phyloP scores from a whole-genome alignment of 2,113 vertebrate genomes.

The Turnix velox region DNA sequence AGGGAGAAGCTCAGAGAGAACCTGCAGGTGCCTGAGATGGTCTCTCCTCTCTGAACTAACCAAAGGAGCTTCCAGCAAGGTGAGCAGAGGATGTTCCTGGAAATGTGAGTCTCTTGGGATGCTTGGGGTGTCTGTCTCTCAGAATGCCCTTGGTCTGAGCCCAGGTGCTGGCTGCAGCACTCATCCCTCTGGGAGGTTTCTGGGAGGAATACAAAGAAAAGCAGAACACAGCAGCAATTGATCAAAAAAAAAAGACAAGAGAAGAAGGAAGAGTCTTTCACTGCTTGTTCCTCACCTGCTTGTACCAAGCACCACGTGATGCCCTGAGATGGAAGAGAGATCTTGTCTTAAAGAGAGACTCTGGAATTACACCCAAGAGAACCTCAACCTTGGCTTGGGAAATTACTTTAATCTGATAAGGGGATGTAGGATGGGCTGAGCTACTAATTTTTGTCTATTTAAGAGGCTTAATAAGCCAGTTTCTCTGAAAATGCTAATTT shows the following conservation, averaged over 20 bases:
- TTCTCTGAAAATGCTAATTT: not conserved
- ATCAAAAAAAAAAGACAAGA: not conserved
- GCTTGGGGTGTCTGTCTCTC: not conserved
- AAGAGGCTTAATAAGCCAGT: not conserved
- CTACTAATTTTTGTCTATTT: not conserved
- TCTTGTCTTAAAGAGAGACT: not conserved
- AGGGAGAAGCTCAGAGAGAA: not conserved
- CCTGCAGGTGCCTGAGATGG: not conserved
- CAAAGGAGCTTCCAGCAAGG: not conserved
- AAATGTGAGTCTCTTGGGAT: not conserved
- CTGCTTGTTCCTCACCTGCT: not conserved
- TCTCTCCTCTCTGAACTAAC: not conserved
- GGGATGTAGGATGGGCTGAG: not conserved
- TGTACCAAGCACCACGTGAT: no score
- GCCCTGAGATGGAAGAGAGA: not conserved
- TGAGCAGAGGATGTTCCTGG: not conserved
- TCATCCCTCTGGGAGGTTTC: not conserved
- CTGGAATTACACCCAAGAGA: not conserved
- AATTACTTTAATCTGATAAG: not conserved
- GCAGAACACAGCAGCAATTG: not conserved
- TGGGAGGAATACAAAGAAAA: not conserved
- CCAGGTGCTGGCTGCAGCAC: not conserved
- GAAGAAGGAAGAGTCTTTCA: not conserved
- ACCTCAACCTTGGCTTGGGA: not conserved
- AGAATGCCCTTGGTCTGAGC: not conserved